Evolutionary conservation across 2,113 vertebrate genomes (phyloP).

Genomic region (Larimichthys polyactis): DNA sequence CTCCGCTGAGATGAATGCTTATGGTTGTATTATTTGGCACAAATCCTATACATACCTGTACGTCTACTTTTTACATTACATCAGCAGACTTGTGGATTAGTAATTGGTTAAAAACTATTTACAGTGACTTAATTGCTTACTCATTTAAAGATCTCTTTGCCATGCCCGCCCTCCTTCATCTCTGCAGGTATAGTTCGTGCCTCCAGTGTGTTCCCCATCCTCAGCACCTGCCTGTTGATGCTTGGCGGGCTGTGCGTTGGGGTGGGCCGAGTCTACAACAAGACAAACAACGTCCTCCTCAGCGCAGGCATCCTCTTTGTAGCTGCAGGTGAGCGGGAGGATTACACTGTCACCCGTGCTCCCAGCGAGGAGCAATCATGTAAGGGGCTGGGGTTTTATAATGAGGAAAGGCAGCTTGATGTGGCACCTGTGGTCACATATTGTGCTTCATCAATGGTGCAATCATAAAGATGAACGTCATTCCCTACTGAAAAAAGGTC

Average conservation of each 20-base stretch:
- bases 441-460: conserved; percentile 18
- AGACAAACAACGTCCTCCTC: conserved; percentile 95
- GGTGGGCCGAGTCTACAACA: conserved; percentile 92
- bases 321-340: conserved; percentile 90
- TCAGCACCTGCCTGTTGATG: conserved; percentile 93
- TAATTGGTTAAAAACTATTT: background rate
- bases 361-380: conserved; percentile 17
- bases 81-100: too few species aligned
- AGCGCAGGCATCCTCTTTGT: conserved; percentile 98
- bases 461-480: conserved; percentile 27
- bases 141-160: background rate
- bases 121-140: background rate
- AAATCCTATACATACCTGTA: too few species aligned
- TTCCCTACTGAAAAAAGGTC: background rate
- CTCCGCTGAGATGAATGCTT: too few species aligned
- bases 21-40: too few species aligned
- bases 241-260: conserved; percentile 94
- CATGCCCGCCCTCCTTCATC: background rate
- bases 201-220: conserved; percentile 97
- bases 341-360: background rate
- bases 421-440: conserved; percentile 14
- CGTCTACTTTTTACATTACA: too few species aligned
- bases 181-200: conserved; percentile 94
- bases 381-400: background rate
- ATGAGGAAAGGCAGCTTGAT: conserved; percentile 28